These are phyloP conservation scores for Microcebus tavaratra DNA, from an alignment of 2,113 vertebrate genomes.

Conservation along the genomic window DNA sequence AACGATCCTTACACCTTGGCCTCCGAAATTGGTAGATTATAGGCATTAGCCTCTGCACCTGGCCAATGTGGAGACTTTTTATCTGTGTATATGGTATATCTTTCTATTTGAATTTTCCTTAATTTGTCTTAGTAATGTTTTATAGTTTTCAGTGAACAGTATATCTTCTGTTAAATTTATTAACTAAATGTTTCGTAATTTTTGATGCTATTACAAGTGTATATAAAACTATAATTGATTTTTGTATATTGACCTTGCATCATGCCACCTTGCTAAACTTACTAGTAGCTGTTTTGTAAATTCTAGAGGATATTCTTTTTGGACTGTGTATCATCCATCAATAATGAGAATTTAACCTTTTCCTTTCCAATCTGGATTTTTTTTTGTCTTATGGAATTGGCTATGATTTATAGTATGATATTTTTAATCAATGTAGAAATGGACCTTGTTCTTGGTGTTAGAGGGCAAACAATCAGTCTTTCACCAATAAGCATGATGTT, in stretches of 20 bases:
- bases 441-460: not conserved
- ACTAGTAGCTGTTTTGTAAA: not conserved
- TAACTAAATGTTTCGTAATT: not conserved
- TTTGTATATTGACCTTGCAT: not conserved
- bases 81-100: not conserved
- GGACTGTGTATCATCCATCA: not conserved
- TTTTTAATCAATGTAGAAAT: not conserved
- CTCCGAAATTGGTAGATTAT: no score
- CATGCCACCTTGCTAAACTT: slow-evolving; percentile 9
- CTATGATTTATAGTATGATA: not conserved
- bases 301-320: not conserved
- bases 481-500: not conserved
- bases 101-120: not conserved
- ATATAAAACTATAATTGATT: not conserved
- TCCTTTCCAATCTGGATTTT: not conserved
- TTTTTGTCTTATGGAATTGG: not conserved
- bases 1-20: no score
- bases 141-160: not conserved
- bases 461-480: not conserved
- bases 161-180: not conserved
- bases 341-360: not conserved
- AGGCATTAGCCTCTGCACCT: no score
- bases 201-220: not conserved
- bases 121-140: slow-evolving; percentile 9
- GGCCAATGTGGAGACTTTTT: not conserved